These are phyloP conservation scores for Dasypus novemcinctus DNA, from an alignment of 2,113 vertebrate genomes.

Conservation along the genomic window DNA sequence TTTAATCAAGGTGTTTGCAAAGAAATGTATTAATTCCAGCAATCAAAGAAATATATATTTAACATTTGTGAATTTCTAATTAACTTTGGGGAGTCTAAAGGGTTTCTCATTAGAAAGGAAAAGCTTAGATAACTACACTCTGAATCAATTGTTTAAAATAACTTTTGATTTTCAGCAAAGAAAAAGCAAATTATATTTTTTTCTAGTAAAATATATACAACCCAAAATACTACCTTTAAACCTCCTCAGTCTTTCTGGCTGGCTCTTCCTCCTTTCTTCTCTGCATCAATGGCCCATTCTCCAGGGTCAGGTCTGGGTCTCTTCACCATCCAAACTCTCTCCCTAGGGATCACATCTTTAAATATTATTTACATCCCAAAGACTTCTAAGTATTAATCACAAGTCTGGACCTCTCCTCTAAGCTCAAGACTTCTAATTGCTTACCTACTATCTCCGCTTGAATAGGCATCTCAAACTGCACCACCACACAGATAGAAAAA, in stretches of 20 bases:
- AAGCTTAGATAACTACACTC: not conserved
- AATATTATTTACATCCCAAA: not conserved
- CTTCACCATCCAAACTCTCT: not conserved
- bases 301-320: not conserved
- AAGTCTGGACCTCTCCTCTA: not conserved
- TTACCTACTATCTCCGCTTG: not conserved
- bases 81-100: not conserved
- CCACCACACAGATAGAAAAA: not conserved
- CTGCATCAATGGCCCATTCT: not conserved
- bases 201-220: no score
- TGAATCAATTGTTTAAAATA: conserved; percentile 8
- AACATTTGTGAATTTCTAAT: conserved; percentile 28
- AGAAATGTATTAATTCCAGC: not conserved
- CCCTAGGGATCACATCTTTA: not conserved
- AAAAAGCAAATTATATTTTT: not conserved
- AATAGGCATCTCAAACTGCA: not conserved
- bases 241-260: not conserved
- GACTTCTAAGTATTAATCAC: not conserved
- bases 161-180: conserved; percentile 29
- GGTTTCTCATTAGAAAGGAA: not conserved
- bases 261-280: not conserved
- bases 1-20: not conserved
- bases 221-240: no score
- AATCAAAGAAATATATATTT: conserved; percentile 24
- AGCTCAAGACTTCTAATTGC: conserved; percentile 3